Evolutionary conservation across 2,888 invertebrate genomes (phyloP), one percentile per base, ranked within the genome.

Genomic region (Fragum fragum): DNA sequence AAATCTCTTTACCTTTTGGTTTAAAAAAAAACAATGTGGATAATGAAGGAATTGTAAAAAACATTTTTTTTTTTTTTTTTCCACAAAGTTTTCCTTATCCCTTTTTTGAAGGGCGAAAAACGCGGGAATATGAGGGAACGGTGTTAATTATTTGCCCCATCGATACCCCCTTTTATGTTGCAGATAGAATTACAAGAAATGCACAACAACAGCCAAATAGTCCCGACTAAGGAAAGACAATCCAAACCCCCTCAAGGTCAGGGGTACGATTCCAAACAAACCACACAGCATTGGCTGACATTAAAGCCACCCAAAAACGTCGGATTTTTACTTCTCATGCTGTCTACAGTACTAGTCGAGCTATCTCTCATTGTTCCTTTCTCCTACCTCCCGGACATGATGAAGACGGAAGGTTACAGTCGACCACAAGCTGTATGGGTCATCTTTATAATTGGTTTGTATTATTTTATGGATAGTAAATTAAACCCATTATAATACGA

Each of bases 341-440:
- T 61, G 18, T 55, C 78, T 7, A 59, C 39, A 5, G 7, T 75
- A 5, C 28, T 82, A 11, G 61, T 78, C 21, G 78, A 82, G 21
- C 26, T 82, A 23, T 53, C 69, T 6, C 47, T 78, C 36, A 68
- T 77, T 75, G 72, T 75, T 5, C 82, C 82, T 1, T 82, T 75
- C 53, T 52, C 78, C 16, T 82, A 57, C 39, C 26, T 82, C 6
- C 82, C 82, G 1, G 72, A 82, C 26, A 78, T 82, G 78, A 82
- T 82, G 81, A 16, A 23, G 29, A 14, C 36, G 0, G 11, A 9
- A 7, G 81, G 81, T 2, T 72, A 74, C 47, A 55, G 26, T 47
- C 26, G 52, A n/a, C 72, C 75, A 39, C 68, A 82, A 21, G 68
- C 78, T 11, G 75, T 82, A 1, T 78, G 71, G 74, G 55, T 82